Evolutionary conservation across 2,113 vertebrate genomes (phyloP), one percentile per base, ranked within the genome.

Genomic region (Grus americana): DNA sequence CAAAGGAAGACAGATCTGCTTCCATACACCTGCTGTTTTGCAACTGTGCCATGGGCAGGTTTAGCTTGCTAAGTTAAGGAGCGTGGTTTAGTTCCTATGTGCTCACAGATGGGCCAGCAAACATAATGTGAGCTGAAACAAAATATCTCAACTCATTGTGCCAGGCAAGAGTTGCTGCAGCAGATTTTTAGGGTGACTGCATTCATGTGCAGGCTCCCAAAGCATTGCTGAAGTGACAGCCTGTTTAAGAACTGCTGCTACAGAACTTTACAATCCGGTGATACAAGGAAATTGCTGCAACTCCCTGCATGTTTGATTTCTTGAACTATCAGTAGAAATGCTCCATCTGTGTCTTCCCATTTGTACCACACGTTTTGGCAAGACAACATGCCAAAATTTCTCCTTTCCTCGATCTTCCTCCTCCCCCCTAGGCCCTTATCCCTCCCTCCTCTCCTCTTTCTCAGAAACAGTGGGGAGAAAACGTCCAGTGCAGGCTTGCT

Each of bases 271-370:
- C 52, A 88, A 90, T 61, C 83, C 61, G 88, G 62, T 2, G 73
- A 84, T 68, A 90, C 72, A 93, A 79, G 66, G 90, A 81, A 95
- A 72, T 50, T 86, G 90, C 76, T 95, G 80, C 38, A 70, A 72
- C 59, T 93, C 57, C 75, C 34, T 90, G 78, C 18, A 13, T 82
- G 59, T 96, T 96, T 93, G 84, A 91, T 97, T 97, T 95, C 93
- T 97, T 97, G 86, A 96, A 96, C 94, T 97, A 92, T 71, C 59
- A 88, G 72, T 91, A 57, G 79, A 93, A 96, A 83, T 32, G 34
- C 59, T 78, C 95, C 80, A 94, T 94, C 87, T 97, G 89, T 59
- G 73, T 46, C 76, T 84, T 88, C 80, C 74, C 94, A 94, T 91
- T 94, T 97, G 78, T 9, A 81, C 79, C 0, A 13, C 63, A 91